Base-by-base conservation (phyloP, 1,140 invertebrate genomes). In the Patella vulgata region DNA sequence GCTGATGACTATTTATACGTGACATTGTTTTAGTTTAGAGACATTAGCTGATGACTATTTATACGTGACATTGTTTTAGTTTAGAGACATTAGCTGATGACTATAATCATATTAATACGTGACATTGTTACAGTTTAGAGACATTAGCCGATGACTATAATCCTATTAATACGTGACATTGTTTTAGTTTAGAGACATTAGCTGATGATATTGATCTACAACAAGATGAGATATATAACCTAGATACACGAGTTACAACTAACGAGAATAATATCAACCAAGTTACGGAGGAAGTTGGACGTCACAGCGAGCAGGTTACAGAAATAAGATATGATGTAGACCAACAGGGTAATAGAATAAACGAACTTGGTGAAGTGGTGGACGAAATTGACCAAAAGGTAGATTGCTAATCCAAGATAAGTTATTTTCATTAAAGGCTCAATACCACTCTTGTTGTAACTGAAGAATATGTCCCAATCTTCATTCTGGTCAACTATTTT, bases 331-430 rank as follows among this genome's bases (percentile, higher is more conserved):
- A 31, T 12, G 56, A 48, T 40, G 68, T 67, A 3, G 30, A 31
- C 11, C 44, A 53, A 23, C 52, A 53, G 21, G 59, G 47, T 19
- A 27, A 66, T 39, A 33, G 40, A 36, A 25, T 70, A 11, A 51
- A 55, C 21, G 44, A 62, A 21, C 42, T 70, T 12, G 54, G 66
- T 19, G 43, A 42, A 5, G 46, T 33, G 14, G 59, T 70, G 21
- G 39, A 56, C 9, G 68, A 67, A 53, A 70, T 70, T 30, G 68
- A 70, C 31, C 31, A 50, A 31, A 70, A 70, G 68, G 68, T 70
- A 14, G 8, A 43, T 23, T 8, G 12, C 27, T 27, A 43, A 28
- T n/a, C 21, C 11, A 0, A 28, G 39, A 46, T 5, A 8, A 43
- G 14, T 17, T 46, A 33, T 5, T 21, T 11, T 6, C 3, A 27